These are phyloP conservation scores for Dryoscopus gambensis DNA, from an alignment of 2,113 vertebrate species.

Conservation along the genomic window DNA sequence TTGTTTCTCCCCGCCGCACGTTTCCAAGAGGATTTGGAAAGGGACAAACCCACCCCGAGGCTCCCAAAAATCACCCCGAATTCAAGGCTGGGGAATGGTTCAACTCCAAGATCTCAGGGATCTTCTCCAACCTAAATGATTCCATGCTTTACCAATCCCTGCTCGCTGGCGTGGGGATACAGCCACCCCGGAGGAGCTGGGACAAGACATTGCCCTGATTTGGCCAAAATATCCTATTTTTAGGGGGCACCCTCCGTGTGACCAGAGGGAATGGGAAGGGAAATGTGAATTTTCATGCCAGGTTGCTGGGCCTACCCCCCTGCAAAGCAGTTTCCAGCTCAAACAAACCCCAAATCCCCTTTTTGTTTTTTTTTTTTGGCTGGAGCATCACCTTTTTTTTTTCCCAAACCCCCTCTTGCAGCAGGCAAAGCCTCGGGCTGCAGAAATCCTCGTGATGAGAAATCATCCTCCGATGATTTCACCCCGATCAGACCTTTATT, in stretches of 20 bases:
- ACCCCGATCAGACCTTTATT: background rate
- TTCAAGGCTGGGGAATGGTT: background rate
- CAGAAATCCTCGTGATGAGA: background rate
- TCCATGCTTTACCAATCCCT: background rate
- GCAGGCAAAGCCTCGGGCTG: background rate
- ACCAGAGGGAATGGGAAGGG: background rate
- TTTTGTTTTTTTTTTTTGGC: background rate
- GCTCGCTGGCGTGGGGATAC: fast-evolving
- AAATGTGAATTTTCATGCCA: fast-evolving
- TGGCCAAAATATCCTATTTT: background rate
- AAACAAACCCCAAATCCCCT: background rate
- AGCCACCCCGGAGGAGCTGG: fast-evolving
- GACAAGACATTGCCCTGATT: background rate
- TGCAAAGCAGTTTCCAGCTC: background rate
- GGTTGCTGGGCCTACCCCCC: background rate
- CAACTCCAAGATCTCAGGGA: fast-evolving
- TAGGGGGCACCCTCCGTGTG: background rate
- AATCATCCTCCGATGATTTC: background rate
- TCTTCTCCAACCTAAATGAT: background rate
- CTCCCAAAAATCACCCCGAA: background rate
- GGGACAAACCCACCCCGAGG: background rate
- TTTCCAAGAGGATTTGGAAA: background rate
- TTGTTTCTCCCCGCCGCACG: background rate
- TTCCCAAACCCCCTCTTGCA: background rate
- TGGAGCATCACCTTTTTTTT: background rate